Evolutionary conservation across 2,888 invertebrate genomes (phyloP).

Genomic region (Spodoptera exigua): DNA sequence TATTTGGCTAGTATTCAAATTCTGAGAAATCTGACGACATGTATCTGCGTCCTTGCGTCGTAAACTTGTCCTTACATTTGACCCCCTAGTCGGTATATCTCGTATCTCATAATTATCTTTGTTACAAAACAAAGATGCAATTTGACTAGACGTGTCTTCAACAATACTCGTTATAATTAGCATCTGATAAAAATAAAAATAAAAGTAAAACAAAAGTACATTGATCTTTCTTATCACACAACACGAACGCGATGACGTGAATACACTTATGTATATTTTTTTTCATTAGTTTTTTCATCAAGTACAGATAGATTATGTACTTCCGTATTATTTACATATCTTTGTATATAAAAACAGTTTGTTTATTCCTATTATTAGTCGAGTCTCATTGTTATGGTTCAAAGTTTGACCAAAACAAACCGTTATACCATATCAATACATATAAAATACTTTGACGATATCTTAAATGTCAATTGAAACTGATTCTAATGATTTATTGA

Average conservation of each 20-base stretch:
- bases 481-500: conserved; percentile 22
- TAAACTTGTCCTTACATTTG: conserved; percentile 41
- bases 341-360: not conserved
- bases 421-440: conserved; percentile 1
- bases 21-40: conserved; percentile 56
- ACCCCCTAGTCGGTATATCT: conserved; percentile 34
- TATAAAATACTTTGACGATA: not conserved
- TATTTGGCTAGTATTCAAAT: conserved; percentile 74
- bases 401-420: not conserved
- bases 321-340: conserved; percentile 30
- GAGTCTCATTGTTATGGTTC: conserved; percentile 8
- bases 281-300: conserved; percentile 17
- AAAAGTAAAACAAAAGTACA: conserved; percentile 52
- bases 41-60: conserved; percentile 26
- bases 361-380: conserved; percentile 23
- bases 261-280: conserved; percentile 26
- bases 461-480: conserved; percentile 17
- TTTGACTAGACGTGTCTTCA: no score
- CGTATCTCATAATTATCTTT: conserved; percentile 23
- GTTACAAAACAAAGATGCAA: conserved; percentile 10
- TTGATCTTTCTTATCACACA: conserved; percentile 54
- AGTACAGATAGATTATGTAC: conserved; percentile 4
- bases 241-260: conserved; percentile 15
- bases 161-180: conserved; percentile 8
- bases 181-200: conserved; percentile 44